Conservation (phyloP, 2,113 vertebrate species). For the Misgurnus mizolepis region DNA sequence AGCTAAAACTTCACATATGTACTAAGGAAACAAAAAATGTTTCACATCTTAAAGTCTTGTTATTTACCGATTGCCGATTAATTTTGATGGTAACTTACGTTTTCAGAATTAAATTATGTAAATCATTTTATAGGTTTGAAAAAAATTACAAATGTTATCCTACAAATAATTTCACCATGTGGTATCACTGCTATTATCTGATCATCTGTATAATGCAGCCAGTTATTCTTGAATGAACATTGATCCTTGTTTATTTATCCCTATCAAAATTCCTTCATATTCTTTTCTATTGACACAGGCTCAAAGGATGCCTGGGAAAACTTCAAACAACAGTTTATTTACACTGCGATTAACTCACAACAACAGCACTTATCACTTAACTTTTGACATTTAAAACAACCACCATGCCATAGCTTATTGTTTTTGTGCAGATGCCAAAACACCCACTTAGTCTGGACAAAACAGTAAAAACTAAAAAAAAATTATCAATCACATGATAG, state of each 20-base stretch:
- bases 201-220: background rate
- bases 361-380: background rate
- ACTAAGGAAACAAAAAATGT: too few relatives aligned
- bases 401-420: too few relatives aligned
- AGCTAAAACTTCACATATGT: too few relatives aligned
- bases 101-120: too few relatives aligned
- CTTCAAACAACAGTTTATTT: background rate
- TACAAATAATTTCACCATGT: too few relatives aligned
- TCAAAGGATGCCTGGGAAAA: background rate
- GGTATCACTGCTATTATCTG: background rate
- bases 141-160: too few relatives aligned
- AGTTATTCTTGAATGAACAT: background rate
- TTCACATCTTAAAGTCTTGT: too few relatives aligned
- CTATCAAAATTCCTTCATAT: constrained; percentile 15
- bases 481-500: background rate
- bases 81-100: too few relatives aligned
- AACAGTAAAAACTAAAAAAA: background rate
- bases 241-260: constrained; percentile 3
- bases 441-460: background rate
- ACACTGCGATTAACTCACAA: background rate
- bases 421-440: background rate
- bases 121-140: too few relatives aligned
- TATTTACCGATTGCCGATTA: too few relatives aligned
- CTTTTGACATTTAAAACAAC: background rate
- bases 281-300: background rate